Evolutionary conservation across 92 coral and sea anemone genomes (phyloP).

Genomic region (Zoanthus sociatus): DNA sequence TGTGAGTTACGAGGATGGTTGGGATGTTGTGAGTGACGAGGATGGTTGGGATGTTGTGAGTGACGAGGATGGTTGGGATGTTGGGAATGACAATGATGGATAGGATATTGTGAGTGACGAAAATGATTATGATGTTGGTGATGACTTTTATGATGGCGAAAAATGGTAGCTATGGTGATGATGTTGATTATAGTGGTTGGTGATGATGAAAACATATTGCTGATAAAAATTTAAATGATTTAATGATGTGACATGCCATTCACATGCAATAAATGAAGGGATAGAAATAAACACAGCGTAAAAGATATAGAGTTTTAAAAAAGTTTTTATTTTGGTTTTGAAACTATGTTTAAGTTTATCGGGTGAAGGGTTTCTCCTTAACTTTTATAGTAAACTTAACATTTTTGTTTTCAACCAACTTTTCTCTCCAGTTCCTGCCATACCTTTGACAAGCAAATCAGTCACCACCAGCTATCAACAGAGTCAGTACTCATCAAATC

Average conservation of each 20-base stretch:
- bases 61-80: too few relatives aligned
- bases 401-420: background rate
- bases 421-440: conserved; percentile 8
- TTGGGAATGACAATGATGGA: too few relatives aligned
- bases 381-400: background rate
- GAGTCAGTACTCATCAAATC: background rate
- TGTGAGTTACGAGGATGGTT: too few relatives aligned
- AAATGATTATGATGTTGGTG: background rate
- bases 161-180: background rate
- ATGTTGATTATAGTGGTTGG: background rate
- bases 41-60: too few relatives aligned
- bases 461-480: background rate
- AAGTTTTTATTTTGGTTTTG: too few relatives aligned
- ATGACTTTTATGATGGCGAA: background rate
- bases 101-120: background rate
- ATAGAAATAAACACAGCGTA: too few relatives aligned
- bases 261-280: too few relatives aligned
- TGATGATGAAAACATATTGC: background rate
- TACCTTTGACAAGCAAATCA: background rate
- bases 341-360: too few relatives aligned
- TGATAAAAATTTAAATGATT: too few relatives aligned
- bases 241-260: background rate
- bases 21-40: too few relatives aligned
- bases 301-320: too few relatives aligned
- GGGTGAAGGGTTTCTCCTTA: background rate